These are phyloP conservation scores for Anguilla marmorata DNA, from an alignment of 2,797 vertebrate genomes.

Conservation along the genomic window DNA sequence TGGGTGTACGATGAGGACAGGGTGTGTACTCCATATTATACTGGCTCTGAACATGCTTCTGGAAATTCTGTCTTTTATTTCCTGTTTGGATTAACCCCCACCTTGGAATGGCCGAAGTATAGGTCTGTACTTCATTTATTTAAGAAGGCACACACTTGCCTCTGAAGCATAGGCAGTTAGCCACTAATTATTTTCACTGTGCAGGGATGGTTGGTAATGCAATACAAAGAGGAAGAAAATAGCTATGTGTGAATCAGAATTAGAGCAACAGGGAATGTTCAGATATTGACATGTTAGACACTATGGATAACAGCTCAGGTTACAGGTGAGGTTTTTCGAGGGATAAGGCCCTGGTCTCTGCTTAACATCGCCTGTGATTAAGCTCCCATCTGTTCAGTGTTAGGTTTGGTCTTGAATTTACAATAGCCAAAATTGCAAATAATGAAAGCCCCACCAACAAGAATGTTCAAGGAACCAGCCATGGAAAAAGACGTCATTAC, in stretches of 20 bases:
- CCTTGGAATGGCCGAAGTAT: background rate
- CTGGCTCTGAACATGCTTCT: conserved; percentile 8
- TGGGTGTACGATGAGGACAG: conserved; percentile 79
- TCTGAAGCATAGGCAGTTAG: too few species aligned
- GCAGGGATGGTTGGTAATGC: background rate
- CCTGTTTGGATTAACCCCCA: background rate
- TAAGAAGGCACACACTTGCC: background rate
- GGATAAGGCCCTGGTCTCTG: conserved; percentile 56
- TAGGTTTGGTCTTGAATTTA: conserved; percentile 70
- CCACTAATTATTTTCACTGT: background rate
- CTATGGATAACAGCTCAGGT: conserved; percentile 50
- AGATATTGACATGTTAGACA: conserved; percentile 52
- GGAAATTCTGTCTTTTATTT: background rate
- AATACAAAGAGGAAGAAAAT: background rate
- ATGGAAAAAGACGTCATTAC: conserved; percentile 70
- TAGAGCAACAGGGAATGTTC: conserved; percentile 27
- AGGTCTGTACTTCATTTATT: background rate
- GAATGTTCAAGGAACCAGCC: conserved; percentile 75
- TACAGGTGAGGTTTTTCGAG: conserved; percentile 48
- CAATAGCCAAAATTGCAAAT: conserved; percentile 54
- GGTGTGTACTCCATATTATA: conserved; percentile 62
- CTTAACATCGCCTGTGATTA: conserved; percentile 76
- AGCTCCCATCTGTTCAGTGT: conserved; percentile 73
- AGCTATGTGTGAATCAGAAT: background rate
- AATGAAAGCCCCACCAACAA: conserved; percentile 60